These are phyloP conservation scores for Diarsia mendica DNA, from an alignment of 2,888 invertebrate species.

Conservation along the genomic window DNA sequence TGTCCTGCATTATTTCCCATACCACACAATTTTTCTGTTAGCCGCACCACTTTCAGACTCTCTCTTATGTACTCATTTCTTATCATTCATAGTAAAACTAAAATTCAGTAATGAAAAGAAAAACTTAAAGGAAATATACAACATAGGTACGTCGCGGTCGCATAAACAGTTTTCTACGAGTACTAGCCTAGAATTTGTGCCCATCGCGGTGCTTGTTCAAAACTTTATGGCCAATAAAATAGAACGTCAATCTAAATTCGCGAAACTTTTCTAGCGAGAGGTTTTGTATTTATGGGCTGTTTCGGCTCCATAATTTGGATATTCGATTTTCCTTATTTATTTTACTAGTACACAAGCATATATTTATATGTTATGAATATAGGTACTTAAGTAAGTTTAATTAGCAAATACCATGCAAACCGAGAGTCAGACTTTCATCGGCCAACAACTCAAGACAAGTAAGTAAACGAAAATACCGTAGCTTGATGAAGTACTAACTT, in stretches of 20 bases:
- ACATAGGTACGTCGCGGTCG: too few relatives aligned
- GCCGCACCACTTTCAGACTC: too few relatives aligned
- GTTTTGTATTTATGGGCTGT: slow-evolving; percentile 9
- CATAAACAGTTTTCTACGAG: slow-evolving; percentile 27
- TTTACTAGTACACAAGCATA: background rate
- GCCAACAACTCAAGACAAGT: background rate
- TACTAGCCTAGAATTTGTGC: slow-evolving; percentile 38
- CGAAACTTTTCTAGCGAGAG: slow-evolving; percentile 30
- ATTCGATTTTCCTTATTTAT: slow-evolving; percentile 1
- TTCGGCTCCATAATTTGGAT: slow-evolving; percentile 20
- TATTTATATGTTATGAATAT: background rate
- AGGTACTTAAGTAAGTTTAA: too few relatives aligned
- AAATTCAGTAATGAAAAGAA: background rate
- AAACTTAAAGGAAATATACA: too few relatives aligned
- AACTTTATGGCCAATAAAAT: slow-evolving; percentile 66
- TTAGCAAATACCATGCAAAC: background rate
- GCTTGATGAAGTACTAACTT: slow-evolving; percentile 6
- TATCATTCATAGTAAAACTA: background rate
- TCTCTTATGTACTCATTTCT: too few relatives aligned
- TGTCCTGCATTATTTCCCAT: too few relatives aligned
- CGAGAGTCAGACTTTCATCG: slow-evolving; percentile 4
- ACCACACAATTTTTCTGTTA: too few relatives aligned
- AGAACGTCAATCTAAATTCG: slow-evolving; percentile 57
- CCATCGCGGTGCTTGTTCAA: slow-evolving; percentile 41
- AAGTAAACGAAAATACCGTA: slow-evolving; percentile 28